Conservation (phyloP, 1,140 invertebrate genomes). For the Drosophila pallidifrons region DNA sequence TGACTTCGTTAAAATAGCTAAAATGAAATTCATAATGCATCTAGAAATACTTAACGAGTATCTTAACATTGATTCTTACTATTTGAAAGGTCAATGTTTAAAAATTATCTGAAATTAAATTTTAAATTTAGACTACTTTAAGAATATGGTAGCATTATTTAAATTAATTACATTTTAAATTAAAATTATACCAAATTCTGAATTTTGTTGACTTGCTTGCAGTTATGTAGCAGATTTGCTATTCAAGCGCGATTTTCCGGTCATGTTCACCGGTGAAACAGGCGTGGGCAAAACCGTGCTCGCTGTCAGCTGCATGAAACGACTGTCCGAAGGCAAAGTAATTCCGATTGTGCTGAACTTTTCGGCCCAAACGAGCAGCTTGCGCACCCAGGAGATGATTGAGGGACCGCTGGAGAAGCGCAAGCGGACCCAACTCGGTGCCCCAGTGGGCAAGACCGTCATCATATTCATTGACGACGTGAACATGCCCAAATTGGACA, state of each 20-base stretch:
- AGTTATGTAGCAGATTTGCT: constrained; percentile 91
- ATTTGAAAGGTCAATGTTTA: too few relatives aligned
- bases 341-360: constrained; percentile 93
- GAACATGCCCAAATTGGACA: constrained; percentile 94
- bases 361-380: constrained; percentile 94
- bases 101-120: too few relatives aligned
- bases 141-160: too few relatives aligned
- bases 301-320: constrained; percentile 90
- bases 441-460: constrained; percentile 92
- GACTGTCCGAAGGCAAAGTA: constrained; percentile 88
- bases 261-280: constrained; percentile 91
- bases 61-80: too few relatives aligned
- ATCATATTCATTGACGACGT: constrained; percentile 94
- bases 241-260: constrained; percentile 89
- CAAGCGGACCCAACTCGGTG: constrained; percentile 92
- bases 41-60: too few relatives aligned
- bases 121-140: too few relatives aligned
- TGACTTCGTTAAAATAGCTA: too few relatives aligned
- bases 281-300: constrained; percentile 95
- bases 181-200: too few relatives aligned
- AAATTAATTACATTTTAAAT: too few relatives aligned
- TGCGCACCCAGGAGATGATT: constrained; percentile 92
- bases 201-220: background rate
- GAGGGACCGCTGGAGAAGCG: constrained; percentile 93
- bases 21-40: too few relatives aligned